Base-by-base conservation (phyloP, 1,140 invertebrate genomes). In the Saccostrea cuccullata region DNA sequence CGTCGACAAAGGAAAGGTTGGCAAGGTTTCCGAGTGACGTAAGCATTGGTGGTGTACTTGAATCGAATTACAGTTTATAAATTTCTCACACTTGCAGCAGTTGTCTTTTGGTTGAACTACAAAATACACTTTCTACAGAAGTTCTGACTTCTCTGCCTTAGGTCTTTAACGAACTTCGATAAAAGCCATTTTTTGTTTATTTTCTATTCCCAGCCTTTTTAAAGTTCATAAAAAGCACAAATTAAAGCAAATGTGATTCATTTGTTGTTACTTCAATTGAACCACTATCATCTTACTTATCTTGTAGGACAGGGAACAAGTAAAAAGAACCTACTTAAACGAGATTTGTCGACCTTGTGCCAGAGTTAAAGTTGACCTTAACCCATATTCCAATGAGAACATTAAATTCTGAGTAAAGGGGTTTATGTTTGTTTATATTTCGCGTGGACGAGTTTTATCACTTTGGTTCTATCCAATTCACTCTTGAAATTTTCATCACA, bases 391-490 rank as follows among this genome's bases (percentile, higher is more conserved):
- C 26, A 13, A 4, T 13, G 70, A 36, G 30, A 77, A 26, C 70
- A 77, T 30, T 77, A 77, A 36, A 26, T 77, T 77, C 23, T 30
- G 30, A 15, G 70, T 77, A 30, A 15, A 30, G 8, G 13, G 70
- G 23, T 77, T 77, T 77, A 77, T 77, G 70, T 36, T 77, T 77
- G 58, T 64, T 77, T 77, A 77, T 77, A 77, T 30, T 30, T 77
- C 70, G 70, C 70, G 70, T 36, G 70, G 30, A 77, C 23, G 70
- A 77, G 26, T 77, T 77, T 77, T 30, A 77, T 77, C 23, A 26
- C 26, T 77, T 40, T 77, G 70, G 30, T 77, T 77, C 26, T n/a
- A 11, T 23, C 26, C 15, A 77, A 30, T 15, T 77, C 70, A 77
- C 70, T 77, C 5, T 36, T 77, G 8, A 30, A 26, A 15, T 26